phyloP scores from a whole-genome alignment of 2,888 invertebrate species.

The Oscheius onirici region DNA sequence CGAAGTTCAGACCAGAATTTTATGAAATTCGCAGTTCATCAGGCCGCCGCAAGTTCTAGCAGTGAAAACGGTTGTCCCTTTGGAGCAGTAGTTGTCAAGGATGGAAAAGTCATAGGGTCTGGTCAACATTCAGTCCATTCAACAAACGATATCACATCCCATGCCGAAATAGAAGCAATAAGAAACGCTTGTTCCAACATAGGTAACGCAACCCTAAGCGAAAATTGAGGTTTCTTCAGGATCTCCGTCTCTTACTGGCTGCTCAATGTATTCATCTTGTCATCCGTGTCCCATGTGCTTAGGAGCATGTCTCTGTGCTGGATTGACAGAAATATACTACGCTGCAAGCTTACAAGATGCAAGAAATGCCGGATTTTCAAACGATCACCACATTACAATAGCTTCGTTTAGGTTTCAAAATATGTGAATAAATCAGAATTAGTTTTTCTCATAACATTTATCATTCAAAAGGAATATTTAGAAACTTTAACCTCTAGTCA shows the following conservation, averaged over 20 bases:
- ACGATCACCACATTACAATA: background rate
- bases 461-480: no score
- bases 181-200: background rate
- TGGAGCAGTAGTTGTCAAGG: slow-evolving; percentile 9
- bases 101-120: slow-evolving; percentile 1
- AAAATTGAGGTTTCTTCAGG: no score
- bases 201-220: no score
- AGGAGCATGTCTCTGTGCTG: slow-evolving; percentile 10
- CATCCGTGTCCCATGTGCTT: slow-evolving; percentile 12
- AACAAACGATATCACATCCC: background rate
- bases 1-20: slow-evolving; percentile 17
- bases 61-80: background rate
- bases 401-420: no score
- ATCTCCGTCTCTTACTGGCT: slow-evolving; percentile 3
- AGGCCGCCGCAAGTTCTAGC: background rate
- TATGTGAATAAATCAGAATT: no score
- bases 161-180: slow-evolving; percentile 11
- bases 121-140: background rate
- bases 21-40: background rate
- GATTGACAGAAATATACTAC: slow-evolving; percentile 12
- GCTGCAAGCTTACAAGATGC: background rate
- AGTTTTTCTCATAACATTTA: no score
- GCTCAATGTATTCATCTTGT: slow-evolving; percentile 1
- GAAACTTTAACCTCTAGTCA: no score
- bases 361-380: background rate